Base-by-base conservation (phyloP, 1,140 invertebrate species). In the Lethrus apterus region DNA sequence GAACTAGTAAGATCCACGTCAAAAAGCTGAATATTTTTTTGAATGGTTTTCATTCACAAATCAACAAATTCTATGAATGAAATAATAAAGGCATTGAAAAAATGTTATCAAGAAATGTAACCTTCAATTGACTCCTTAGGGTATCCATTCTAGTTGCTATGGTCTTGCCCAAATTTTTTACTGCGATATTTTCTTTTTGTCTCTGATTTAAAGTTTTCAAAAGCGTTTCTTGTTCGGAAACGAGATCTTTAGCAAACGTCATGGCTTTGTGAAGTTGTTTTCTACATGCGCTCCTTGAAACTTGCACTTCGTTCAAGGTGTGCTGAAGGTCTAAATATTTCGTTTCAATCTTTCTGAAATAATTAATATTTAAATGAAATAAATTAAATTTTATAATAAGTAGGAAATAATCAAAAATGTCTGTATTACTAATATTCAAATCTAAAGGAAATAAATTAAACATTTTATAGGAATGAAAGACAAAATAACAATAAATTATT, bases 231-330 rank as follows among this genome's bases (percentile, higher is more conserved):
- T 77, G 75, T 48, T 78, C 72, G 1, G 49, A 50, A 1, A 77
- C 67, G n/a, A 79, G 58, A 50, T 75, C 69, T 51, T 74, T 67
- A 18, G 74, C 72, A 55, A 75, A 75, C 13, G 54, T 57, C 56
- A 75, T 74, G 1, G 71, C 72, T 56, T 77, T 76, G n/a, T 62
- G 68, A 19, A 78, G 57, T 51, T 77, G 74, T 40, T 70, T 68
- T 29, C 72, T 71, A 4, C 72, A 69, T 2, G 74, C 73, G 44
- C 75, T 73, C 36, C 70, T 63, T 10, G 72, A 74, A 19, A 72
- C 58, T 57, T 74, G 68, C 14, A 71, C 62, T 2, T 72, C 68
- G 26, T 65, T 66, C 31, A 71, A 31, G 10, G 52, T 53, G 46
- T 66, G 70, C 50, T 73, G 70, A 10, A 72, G 46, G 45, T 68